Conservation (phyloP, 1,140 invertebrate genomes). For the Ectropis grisescens region DNA sequence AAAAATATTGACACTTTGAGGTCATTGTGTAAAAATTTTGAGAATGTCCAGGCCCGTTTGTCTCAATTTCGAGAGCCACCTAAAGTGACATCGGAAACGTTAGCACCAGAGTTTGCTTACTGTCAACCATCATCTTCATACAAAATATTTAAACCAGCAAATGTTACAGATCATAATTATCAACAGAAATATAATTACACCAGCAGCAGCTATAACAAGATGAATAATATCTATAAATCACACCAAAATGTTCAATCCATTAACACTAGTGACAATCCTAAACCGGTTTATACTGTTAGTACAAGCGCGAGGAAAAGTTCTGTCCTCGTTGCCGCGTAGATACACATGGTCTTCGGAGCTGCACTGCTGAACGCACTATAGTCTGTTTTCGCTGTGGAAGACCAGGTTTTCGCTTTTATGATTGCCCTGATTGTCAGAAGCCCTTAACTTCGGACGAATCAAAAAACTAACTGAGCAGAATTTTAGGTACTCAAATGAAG, state of each 20-base stretch:
- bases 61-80: conserved; percentile 14
- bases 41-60: conserved; percentile 12
- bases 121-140: not conserved
- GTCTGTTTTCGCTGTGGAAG: conserved; percentile 17
- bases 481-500: not conserved
- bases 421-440: conserved; percentile 12
- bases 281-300: not conserved
- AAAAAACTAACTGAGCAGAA: conserved; percentile 18
- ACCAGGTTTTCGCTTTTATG: conserved; percentile 7
- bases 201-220: not conserved
- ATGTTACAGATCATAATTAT: not conserved
- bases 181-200: conserved; percentile 6
- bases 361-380: conserved; percentile 5
- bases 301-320: conserved; percentile 1
- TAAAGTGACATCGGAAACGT: conserved; percentile 6
- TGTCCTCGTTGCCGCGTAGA: conserved; percentile 15
- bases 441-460: not conserved
- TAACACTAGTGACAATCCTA: conserved; percentile 12
- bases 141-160: conserved; percentile 1
- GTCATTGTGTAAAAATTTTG: conserved; percentile 14
- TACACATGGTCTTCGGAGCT: conserved; percentile 11
- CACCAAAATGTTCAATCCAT: not conserved
- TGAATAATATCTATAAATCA: not conserved
- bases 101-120: conserved; percentile 23
- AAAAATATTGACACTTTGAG: conserved; percentile 8